A percentile compares a stretch with the other conserved stretches of the same genome.
phyloP scores from a whole-genome alignment of 2,113 vertebrate genomes.

The Notiomystis cincta region DNA sequence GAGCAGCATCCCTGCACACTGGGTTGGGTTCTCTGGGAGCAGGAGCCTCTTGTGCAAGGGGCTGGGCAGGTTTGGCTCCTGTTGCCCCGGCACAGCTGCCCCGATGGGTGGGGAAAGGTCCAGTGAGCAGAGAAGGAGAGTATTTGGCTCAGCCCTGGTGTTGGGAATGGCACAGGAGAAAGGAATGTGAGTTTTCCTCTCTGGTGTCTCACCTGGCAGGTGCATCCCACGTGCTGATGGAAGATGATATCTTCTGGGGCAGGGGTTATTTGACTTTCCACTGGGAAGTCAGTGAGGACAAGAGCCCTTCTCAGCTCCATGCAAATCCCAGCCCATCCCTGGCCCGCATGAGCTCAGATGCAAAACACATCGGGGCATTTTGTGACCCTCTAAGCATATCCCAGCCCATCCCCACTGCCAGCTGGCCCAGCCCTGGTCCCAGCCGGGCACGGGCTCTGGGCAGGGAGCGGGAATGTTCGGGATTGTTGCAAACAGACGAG shows the following conservation, averaged over 20 bases:
- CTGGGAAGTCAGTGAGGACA: rapidly evolving
- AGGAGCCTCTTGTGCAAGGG: neutral
- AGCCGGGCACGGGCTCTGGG: rapidly evolving
- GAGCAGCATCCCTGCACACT: neutral
- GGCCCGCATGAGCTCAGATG: rapidly evolving
- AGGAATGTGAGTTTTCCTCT: neutral
- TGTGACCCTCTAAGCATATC: neutral
- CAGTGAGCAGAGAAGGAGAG: neutral
- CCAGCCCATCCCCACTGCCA: rapidly evolving
- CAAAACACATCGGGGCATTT: neutral
- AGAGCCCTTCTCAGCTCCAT: neutral
- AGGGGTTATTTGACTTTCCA: neutral
- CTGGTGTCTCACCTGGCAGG: neutral
- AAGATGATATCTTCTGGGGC: neutral
- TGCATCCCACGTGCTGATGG: rapidly evolving
- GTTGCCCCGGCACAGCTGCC: rapidly evolving
- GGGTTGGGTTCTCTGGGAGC: neutral
- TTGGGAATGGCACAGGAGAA: neutral
- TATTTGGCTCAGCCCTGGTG: neutral
- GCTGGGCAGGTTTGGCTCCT: neutral
- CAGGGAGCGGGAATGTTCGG: rapidly evolving
- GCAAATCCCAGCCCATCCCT: neutral
- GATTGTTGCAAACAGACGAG: rapidly evolving
- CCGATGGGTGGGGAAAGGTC: rapidly evolving
- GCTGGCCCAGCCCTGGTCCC: neutral